Conservation (phyloP, 2,888 invertebrate genomes). For the Pandemis cinnamomeana region DNA sequence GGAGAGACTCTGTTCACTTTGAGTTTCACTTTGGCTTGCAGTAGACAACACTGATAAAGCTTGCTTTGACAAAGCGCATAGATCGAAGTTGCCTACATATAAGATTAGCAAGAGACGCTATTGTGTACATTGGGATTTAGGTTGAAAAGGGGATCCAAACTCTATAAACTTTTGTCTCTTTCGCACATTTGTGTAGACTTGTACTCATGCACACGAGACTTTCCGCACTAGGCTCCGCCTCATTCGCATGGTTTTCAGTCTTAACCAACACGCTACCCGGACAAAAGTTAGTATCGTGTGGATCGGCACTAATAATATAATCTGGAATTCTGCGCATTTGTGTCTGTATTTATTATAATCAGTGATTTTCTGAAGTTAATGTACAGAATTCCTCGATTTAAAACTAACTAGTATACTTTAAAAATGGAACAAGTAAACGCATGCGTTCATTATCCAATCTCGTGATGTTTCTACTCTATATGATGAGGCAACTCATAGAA, state of each 20-base stretch:
- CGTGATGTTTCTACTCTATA: slow-evolving; percentile 45
- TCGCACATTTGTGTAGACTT: neutral
- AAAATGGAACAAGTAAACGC: slow-evolving; percentile 23
- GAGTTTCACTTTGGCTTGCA: slow-evolving; percentile 4
- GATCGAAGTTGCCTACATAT: slow-evolving; percentile 48
- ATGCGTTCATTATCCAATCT: slow-evolving; percentile 28
- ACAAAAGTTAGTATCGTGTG: neutral
- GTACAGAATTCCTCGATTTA: slow-evolving; percentile 31
- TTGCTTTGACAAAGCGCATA: slow-evolving; percentile 72
- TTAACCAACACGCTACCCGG: neutral
- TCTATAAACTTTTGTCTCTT: neutral
- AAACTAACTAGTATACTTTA: slow-evolving; percentile 19
- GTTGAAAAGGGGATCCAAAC: neutral
- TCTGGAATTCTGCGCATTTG: slow-evolving; percentile 27
- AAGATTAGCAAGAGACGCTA: slow-evolving; percentile 40
- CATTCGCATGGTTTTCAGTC: neutral
- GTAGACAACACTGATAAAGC: slow-evolving; percentile 73
- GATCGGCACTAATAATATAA: neutral
- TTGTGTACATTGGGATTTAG: slow-evolving; percentile 12
- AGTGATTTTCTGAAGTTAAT: slow-evolving; percentile 6
- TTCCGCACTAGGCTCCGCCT: no score
- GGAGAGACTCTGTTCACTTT: slow-evolving; percentile 42
- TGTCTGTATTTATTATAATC: neutral
- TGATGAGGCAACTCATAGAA: slow-evolving; percentile 72
- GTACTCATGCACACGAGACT: neutral